These are phyloP conservation scores for Notolepis coatsorum DNA, from an alignment of 2,797 vertebrate genomes.

Conservation along the genomic window DNA sequence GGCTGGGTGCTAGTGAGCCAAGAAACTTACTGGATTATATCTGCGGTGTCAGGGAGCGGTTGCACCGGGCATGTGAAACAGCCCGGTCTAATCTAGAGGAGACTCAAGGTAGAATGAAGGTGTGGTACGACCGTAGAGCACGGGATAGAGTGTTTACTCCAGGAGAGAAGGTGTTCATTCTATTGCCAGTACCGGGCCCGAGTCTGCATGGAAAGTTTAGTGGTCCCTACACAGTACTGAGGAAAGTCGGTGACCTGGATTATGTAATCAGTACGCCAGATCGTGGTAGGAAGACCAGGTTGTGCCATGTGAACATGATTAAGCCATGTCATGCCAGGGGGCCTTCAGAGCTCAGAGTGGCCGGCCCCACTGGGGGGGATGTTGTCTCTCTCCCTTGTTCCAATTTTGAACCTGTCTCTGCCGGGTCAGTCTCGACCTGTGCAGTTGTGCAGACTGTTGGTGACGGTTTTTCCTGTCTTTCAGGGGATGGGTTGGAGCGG, in stretches of 20 bases:
- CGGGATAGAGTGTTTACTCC: background rate
- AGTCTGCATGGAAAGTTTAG: background rate
- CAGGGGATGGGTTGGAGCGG: too few species aligned
- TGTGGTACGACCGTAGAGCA: background rate
- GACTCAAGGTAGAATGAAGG: background rate
- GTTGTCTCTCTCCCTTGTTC: too few species aligned
- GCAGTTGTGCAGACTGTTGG: too few species aligned
- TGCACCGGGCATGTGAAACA: background rate
- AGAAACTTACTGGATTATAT: background rate
- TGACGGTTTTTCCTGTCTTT: too few species aligned
- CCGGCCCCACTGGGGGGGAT: too few species aligned
- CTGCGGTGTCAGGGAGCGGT: rapidly evolving
- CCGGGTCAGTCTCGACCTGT: too few species aligned
- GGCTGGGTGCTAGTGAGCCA: too few species aligned
- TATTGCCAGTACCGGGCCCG: background rate
- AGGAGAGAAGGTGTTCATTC: background rate
- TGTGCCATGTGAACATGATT: background rate
- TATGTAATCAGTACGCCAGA: background rate
- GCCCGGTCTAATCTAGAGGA: too few species aligned
- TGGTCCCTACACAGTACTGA: background rate
- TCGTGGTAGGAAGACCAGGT: too few species aligned
- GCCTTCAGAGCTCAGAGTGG: too few species aligned
- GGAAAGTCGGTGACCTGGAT: background rate
- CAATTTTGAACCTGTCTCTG: too few species aligned
- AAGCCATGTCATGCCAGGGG: too few species aligned